Evolutionary conservation across 2,797 vertebrate genomes (phyloP).

Genomic region (Pipistrellus nathusii): DNA sequence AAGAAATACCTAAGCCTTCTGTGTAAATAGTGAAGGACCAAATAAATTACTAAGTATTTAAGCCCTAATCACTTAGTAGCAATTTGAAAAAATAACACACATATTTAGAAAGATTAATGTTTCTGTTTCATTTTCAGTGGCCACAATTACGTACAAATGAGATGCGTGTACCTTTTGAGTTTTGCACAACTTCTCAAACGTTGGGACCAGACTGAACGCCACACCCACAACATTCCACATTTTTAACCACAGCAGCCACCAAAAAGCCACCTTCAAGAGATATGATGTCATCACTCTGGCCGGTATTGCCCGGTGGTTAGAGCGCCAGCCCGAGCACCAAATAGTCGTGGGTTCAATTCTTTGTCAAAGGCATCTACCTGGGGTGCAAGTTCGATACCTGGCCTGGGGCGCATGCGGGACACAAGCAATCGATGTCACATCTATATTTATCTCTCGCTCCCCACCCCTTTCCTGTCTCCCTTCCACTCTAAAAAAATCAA

Average conservation of each 20-base stretch:
- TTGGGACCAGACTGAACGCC: not conserved
- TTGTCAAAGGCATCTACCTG: not conserved
- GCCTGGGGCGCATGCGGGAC: not conserved
- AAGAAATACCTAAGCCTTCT: not conserved
- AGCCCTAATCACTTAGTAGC: not conserved
- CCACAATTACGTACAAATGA: not conserved
- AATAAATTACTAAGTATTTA: not conserved
- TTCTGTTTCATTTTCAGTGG: not conserved
- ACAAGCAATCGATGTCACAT: not conserved
- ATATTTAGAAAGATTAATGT: not conserved
- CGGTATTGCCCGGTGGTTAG: not conserved
- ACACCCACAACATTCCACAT: not conserved
- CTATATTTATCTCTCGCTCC: not conserved
- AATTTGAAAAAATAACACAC: slow-evolving; percentile 23
- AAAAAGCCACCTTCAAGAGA: not conserved
- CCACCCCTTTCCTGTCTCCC: not conserved
- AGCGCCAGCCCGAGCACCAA: not conserved
- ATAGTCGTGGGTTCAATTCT: not conserved
- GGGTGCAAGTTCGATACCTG: not conserved
- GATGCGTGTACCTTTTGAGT: not conserved
- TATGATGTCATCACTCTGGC: not conserved
- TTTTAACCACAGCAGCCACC: not conserved
- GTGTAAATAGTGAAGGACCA: not conserved
- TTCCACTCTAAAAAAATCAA: not conserved
- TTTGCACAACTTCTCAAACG: not conserved